Conservation (phyloP, 2,888 invertebrate genomes). For the Pyrocoelia pectoralis region DNA sequence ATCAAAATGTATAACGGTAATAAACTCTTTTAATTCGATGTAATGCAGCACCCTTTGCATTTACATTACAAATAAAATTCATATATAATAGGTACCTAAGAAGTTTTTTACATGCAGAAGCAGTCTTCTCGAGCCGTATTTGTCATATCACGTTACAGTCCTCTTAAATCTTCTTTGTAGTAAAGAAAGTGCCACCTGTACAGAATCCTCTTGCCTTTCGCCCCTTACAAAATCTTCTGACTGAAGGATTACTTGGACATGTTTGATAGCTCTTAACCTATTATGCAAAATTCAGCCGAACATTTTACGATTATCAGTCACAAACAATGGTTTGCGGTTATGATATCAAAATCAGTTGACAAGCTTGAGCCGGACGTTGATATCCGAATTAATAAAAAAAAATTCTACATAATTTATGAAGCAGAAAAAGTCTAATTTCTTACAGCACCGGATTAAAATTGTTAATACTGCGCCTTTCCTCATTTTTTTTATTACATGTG, state of each 20-base stretch:
- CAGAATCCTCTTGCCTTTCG: no score
- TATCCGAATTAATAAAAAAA: constrained; percentile 6
- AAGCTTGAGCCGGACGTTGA: constrained; percentile 3
- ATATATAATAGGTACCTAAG: no score
- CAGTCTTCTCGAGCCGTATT: background rate
- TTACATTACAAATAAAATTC: no score
- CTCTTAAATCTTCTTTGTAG: no score
- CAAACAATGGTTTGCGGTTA: constrained; percentile 5
- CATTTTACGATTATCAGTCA: background rate
- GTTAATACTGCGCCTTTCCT: background rate
- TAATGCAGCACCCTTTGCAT: no score
- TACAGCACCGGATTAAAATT: background rate
- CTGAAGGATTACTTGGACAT: background rate
- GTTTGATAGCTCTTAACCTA: background rate
- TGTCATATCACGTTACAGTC: background rate
- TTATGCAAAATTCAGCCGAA: background rate
- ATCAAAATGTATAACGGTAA: no score
- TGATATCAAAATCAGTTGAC: constrained; percentile 9
- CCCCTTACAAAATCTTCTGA: no score
- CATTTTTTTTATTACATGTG: background rate
- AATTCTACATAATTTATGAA: background rate
- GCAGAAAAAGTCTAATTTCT: background rate
- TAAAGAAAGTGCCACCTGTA: background rate
- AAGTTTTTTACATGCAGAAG: background rate
- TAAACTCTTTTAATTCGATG: no score